A percentile compares a stretch with the other conserved stretches of the same genome.
Evolutionary conservation across 64 coral and sea anemone genomes (phyloP).

Genomic region (Hydrozoanthus tunicans): DNA sequence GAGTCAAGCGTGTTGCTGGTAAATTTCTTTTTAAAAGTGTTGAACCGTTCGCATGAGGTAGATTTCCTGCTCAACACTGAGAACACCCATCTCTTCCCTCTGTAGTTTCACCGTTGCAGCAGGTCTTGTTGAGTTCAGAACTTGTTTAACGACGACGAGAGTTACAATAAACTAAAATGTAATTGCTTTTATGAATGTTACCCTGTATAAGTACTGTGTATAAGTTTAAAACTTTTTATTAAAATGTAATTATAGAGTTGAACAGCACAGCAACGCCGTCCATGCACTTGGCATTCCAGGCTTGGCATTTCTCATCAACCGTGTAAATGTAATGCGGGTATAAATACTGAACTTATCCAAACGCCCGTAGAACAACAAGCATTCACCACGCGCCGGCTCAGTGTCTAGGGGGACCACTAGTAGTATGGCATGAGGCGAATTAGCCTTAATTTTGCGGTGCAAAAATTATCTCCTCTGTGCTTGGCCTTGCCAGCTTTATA

Average conservation of each 20-base stretch:
- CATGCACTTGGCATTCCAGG: neutral
- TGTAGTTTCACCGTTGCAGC: neutral
- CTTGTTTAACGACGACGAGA: neutral
- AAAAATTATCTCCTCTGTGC: too few species aligned
- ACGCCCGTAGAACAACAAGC: too few species aligned
- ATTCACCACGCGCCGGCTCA: too few species aligned
- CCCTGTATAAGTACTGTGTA: too few species aligned
- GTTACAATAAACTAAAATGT: neutral
- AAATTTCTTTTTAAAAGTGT: constrained; percentile 13
- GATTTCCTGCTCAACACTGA: constrained; percentile 10
- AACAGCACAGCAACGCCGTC: neutral
- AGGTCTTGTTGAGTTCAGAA: neutral
- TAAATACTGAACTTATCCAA: too few species aligned
- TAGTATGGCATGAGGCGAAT: too few species aligned
- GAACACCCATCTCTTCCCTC: neutral
- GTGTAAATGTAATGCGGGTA: neutral
- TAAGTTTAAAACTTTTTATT: neutral
- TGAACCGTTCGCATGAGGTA: constrained; percentile 21
- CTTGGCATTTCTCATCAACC: neutral
- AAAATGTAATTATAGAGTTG: neutral
- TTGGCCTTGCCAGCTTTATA: too few species aligned
- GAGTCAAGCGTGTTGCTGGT: neutral
- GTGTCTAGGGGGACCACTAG: too few species aligned
- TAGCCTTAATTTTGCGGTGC: too few species aligned
- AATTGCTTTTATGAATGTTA: neutral